Evolutionary conservation across 37 sponge, comb jelly and placozoan genomes (phyloP).

Genomic region (Beroe forskalii): DNA sequence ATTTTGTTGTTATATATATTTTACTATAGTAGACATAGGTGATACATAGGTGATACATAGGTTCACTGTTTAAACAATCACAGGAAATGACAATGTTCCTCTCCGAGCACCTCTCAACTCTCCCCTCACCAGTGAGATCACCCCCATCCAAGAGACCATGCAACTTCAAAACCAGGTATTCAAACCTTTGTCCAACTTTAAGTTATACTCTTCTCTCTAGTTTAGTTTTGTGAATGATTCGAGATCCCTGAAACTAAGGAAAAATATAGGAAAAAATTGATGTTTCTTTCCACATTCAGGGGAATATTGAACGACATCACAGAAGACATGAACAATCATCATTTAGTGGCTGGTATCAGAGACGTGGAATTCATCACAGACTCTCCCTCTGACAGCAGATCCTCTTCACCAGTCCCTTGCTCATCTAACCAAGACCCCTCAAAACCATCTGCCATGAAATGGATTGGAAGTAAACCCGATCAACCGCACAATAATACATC

Average conservation of each 20-base stretch:
- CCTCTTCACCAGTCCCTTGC: background rate
- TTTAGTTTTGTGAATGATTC: no score
- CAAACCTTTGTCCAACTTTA: background rate
- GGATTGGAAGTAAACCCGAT: no score
- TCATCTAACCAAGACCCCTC: background rate
- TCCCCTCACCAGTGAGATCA: conserved; percentile 4
- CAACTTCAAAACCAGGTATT: background rate
- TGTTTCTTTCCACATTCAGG: no score
- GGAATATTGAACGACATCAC: conserved; percentile 30
- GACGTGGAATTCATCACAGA: background rate
- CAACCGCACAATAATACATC: no score
- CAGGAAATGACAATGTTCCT: conserved; percentile 50
- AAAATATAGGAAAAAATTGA: no score
- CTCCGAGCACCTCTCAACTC: conserved; percentile 8
- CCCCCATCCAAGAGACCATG: conserved; percentile 61
- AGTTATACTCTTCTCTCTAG: background rate
- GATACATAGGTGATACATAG: no score
- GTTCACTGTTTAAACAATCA: no score
- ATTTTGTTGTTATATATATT: no score
- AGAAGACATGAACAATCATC: background rate
- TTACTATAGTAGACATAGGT: no score
- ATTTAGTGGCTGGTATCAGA: background rate
- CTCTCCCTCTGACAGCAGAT: background rate
- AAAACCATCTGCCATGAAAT: background rate
- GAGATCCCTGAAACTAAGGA: no score